Conservation (phyloP, 2,113 vertebrate species). For the Zosterops borbonicus region DNA sequence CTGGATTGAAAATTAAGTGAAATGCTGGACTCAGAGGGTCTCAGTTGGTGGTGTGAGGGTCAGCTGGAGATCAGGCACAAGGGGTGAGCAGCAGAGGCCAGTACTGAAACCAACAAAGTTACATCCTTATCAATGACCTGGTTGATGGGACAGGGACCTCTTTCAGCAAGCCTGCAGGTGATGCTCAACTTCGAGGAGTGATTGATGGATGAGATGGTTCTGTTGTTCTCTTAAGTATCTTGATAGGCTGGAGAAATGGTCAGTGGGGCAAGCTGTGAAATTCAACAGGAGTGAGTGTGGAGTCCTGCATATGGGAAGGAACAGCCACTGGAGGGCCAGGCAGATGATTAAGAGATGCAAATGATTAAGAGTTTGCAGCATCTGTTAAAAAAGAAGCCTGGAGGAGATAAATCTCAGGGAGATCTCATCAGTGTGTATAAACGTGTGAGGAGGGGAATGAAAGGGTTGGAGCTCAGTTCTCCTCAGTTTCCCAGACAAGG, state of each 20-base stretch:
- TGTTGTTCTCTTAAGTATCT: neutral
- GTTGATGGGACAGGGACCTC: neutral
- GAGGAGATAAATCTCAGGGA: neutral
- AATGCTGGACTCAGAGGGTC: neutral
- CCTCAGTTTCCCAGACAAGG: neutral
- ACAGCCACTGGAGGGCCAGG: neutral
- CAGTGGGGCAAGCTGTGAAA: neutral
- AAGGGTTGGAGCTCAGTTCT: neutral
- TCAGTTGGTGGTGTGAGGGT: fast-evolving
- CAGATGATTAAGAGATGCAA: neutral
- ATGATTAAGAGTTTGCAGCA: neutral
- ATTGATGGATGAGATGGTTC: neutral
- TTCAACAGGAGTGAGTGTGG: neutral
- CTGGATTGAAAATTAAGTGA: neutral
- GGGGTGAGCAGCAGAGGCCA: neutral
- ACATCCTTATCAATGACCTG: neutral
- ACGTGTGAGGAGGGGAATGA: neutral
- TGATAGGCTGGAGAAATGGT: neutral
- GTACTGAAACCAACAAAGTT: neutral
- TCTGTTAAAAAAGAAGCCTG: neutral
- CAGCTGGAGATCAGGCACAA: neutral
- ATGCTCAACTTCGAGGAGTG: neutral
- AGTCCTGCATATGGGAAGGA: neutral
- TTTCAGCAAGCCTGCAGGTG: neutral
- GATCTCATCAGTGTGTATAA: neutral